These are phyloP conservation scores for Micrastur ruficollis DNA, from an alignment of 2,797 vertebrate genomes.

Conservation along the genomic window DNA sequence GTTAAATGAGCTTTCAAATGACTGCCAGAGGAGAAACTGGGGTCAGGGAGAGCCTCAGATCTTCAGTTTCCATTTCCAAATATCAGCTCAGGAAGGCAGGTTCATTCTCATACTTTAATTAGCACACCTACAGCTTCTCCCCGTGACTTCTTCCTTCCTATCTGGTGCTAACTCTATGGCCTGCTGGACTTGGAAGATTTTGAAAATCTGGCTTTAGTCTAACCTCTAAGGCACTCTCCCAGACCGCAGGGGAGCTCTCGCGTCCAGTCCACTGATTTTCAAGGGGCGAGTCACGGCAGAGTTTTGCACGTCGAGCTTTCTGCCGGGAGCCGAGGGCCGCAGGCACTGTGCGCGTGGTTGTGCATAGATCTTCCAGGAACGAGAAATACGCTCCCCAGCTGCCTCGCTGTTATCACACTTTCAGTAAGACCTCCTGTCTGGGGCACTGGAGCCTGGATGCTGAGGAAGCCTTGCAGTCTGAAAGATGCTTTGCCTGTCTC, in stretches of 20 bases:
- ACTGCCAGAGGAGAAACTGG: neutral
- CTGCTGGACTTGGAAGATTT: neutral
- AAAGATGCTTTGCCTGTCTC: neutral
- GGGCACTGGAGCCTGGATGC: neutral
- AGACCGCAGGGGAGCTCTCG: neutral
- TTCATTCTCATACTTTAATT: neutral
- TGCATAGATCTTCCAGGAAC: neutral
- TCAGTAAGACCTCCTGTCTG: neutral
- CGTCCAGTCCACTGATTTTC: neutral
- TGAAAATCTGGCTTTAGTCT: neutral
- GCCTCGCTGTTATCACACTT: neutral
- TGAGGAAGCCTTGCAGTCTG: neutral
- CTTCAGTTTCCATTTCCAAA: neutral
- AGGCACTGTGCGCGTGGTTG: rapidly evolving
- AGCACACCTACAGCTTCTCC: neutral
- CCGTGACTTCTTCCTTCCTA: neutral
- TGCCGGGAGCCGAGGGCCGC: neutral
- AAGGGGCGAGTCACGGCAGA: neutral
- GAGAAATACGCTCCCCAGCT: neutral
- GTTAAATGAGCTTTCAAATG: neutral
- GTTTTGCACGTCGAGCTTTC: neutral
- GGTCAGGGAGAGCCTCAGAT: neutral
- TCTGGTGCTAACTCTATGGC: neutral
- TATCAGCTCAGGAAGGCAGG: neutral
- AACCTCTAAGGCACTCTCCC: neutral